Evolutionary conservation across 2,888 invertebrate genomes (phyloP), one percentile per base, ranked within the genome.

Genomic region (Heliconius aoede): DNA sequence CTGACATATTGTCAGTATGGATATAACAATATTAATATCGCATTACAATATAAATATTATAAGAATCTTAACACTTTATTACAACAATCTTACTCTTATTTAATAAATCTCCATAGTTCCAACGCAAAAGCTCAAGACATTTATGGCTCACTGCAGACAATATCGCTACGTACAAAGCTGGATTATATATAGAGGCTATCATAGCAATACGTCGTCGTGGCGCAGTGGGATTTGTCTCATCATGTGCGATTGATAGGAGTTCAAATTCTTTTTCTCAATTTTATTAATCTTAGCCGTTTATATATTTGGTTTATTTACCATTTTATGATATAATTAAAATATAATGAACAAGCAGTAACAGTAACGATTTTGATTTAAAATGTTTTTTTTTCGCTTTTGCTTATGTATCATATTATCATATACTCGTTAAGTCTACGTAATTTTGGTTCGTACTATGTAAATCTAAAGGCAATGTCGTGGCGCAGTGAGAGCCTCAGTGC

Each of bases 41-140:
- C 13, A n/a, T 68, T 68, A 55, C 30, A 51, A 69, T n/a, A 24
- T 24, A 55, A 26, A 69, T n/a, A 46, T 30, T 1, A 68, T 51
- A 13, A n/a, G 55, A 8, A 18, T 21, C 11, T 21, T 30, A 13
- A 21, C 4, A 68, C 21, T 21, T n/a, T 68, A 21, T 68, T 55
- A 32, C 26, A 36, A 69, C 15, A n/a, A 30, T 51, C 51, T 28
- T 68, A 21, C 11, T 51, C 21, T 30, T 69, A 69, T 51, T 69
- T 69, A 55, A n/a, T 69, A 69, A 69, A 69, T 69, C 69, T 69
- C 55, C 11, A 69, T n/a, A 69, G 69, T 69, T 69, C 69, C 15
- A 26, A 55, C 55, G 55, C 51, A 51, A 46, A 69, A 55, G 69
- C 30, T 55, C 68, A 30, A 69, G 55, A 55, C 69, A 69, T 69